These are phyloP conservation scores for Balanococcus diminutus DNA, from an alignment of 2,888 invertebrate species.

Conservation along the genomic window DNA sequence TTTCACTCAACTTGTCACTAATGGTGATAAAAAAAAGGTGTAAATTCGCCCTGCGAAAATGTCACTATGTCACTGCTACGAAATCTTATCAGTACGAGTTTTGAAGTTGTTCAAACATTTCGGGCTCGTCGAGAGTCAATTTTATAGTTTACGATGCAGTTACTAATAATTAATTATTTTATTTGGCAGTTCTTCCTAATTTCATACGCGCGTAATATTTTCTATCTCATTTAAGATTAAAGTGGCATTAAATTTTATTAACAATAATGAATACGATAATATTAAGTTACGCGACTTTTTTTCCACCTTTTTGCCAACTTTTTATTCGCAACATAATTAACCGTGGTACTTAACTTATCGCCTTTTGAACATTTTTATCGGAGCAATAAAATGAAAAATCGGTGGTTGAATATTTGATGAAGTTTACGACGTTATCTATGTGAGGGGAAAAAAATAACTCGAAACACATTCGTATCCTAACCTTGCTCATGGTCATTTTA, in stretches of 20 bases:
- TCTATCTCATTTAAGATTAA: constrained; percentile 6
- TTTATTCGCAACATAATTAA: background rate
- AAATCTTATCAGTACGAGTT: background rate
- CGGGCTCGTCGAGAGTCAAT: background rate
- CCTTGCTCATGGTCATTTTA: constrained; percentile 28
- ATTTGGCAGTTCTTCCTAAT: constrained; percentile 12
- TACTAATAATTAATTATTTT: constrained; percentile 26
- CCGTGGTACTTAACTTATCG: background rate
- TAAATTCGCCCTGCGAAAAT: background rate
- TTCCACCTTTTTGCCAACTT: background rate
- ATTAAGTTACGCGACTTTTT: background rate
- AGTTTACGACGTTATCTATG: constrained; percentile 11
- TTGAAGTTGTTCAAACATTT: background rate
- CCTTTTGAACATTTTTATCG: constrained; percentile 8
- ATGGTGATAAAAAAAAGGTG: background rate
- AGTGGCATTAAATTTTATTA: constrained; percentile 2
- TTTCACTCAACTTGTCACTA: background rate
- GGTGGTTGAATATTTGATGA: constrained; percentile 8
- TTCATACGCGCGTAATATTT: background rate
- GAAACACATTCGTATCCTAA: background rate
- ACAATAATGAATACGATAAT: background rate
- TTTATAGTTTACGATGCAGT: background rate
- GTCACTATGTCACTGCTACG: background rate
- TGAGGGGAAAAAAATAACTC: background rate
- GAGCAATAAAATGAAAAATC: constrained; percentile 16